phyloP scores from a whole-genome alignment of 2,113 vertebrate species.

The Fulmarus glacialis region DNA sequence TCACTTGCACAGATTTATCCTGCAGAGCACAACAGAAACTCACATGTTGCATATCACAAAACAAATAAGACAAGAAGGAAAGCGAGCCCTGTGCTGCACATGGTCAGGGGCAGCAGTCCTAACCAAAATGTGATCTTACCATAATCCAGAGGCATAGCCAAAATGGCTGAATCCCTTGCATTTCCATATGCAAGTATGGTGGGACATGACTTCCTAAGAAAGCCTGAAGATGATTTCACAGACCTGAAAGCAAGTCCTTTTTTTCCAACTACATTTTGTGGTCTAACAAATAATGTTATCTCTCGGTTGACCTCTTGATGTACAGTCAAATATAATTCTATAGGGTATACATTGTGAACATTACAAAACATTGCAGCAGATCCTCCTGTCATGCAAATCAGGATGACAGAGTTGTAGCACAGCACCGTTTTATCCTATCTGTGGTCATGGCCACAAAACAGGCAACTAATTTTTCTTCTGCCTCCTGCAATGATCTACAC shows the following conservation, averaged over 20 bases:
- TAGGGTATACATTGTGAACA: background rate
- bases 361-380: background rate
- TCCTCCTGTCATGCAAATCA: background rate
- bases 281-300: background rate
- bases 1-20: background rate
- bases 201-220: background rate
- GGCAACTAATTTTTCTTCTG: background rate
- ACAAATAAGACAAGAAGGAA: background rate
- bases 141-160: background rate
- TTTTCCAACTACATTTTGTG: background rate
- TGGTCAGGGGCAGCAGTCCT: background rate
- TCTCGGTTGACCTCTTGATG: background rate
- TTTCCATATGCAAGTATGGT: background rate
- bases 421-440: background rate
- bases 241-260: background rate
- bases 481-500: background rate
- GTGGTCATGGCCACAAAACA: background rate
- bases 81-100: background rate
- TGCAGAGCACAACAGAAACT: background rate
- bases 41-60: accelerated
- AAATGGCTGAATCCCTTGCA: background rate
- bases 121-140: background rate
- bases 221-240: background rate
- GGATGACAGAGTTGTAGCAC: background rate
- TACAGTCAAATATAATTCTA: background rate